Evolutionary conservation across 2,113 vertebrate species (phyloP).

Genomic region (Hyperopisus bebe): DNA sequence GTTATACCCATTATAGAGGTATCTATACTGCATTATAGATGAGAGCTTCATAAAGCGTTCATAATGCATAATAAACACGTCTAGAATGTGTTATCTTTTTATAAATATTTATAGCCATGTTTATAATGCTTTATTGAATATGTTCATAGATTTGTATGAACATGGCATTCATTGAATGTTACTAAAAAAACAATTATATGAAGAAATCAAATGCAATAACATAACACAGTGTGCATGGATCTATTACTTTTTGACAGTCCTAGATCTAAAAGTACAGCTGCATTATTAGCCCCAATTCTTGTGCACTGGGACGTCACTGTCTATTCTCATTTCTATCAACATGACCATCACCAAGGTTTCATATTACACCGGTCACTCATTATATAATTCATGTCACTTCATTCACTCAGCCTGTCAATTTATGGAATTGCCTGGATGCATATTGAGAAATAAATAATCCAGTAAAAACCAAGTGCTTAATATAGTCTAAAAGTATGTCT

Average conservation of each 20-base stretch:
- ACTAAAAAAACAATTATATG: neutral
- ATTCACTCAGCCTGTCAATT: conserved; percentile 27
- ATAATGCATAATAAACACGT: neutral
- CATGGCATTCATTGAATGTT: neutral
- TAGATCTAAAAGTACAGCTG: neutral
- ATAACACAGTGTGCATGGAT: neutral
- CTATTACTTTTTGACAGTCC: neutral
- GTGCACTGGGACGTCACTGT: neutral
- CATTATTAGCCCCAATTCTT: neutral
- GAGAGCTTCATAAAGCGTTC: neutral
- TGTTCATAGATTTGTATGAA: neutral
- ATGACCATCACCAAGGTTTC: neutral
- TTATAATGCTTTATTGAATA: neutral
- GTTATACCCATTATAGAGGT: neutral
- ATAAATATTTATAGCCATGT: neutral
- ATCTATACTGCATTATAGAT: neutral
- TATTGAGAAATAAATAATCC: conserved; percentile 24
- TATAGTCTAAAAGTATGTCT: conserved; percentile 29
- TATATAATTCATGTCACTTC: neutral
- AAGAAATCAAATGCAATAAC: neutral
- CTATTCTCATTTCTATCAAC: neutral
- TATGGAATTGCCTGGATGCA: conserved; percentile 29
- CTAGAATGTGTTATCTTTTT: neutral
- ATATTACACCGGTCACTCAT: conserved; percentile 19
- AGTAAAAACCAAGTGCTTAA: conserved; percentile 30